Percentiles rank a stretch among this genome's conserved stretches.
phyloP scores from a whole-genome alignment of 2,797 vertebrate genomes.

The Columba guinea region DNA sequence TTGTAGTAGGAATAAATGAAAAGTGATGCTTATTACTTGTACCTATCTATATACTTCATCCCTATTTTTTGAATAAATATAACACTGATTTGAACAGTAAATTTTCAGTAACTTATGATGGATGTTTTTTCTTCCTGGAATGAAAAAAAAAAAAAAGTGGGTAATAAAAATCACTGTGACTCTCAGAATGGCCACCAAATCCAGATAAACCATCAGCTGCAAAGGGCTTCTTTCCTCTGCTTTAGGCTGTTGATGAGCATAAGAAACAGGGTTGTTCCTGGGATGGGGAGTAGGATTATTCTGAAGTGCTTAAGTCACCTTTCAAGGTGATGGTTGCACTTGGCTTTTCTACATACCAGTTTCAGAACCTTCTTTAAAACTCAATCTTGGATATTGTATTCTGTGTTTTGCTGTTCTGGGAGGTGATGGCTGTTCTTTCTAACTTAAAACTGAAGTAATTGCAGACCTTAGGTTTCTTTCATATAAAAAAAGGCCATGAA shows the following conservation, averaged over 20 bases:
- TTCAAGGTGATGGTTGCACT: not conserved
- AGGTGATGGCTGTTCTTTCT: not conserved
- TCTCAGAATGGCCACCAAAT: not conserved
- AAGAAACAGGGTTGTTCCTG: not conserved
- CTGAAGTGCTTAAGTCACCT: not conserved
- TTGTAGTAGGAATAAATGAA: constrained; percentile 67
- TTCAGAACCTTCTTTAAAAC: not conserved
- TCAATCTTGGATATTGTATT: not conserved
- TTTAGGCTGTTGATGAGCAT: not conserved
- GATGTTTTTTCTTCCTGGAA: not conserved
- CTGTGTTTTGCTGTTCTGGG: not conserved
- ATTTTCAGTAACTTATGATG: constrained; percentile 12
- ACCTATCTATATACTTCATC: constrained; percentile 31
- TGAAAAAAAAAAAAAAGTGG: not conserved
- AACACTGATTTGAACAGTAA: constrained; percentile 49
- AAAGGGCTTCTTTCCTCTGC: not conserved
- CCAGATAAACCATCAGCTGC: not conserved
- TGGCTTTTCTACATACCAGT: not conserved
- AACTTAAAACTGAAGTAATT: not conserved
- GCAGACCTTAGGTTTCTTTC: not conserved
- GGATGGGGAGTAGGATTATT: not conserved
- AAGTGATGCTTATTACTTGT: constrained; percentile 51
- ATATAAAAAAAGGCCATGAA: not conserved
- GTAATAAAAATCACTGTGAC: not conserved
- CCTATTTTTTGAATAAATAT: constrained; percentile 59